phyloP scores from a whole-genome alignment of 2,797 vertebrate genomes.

The Coregonus ussuriensis region DNA sequence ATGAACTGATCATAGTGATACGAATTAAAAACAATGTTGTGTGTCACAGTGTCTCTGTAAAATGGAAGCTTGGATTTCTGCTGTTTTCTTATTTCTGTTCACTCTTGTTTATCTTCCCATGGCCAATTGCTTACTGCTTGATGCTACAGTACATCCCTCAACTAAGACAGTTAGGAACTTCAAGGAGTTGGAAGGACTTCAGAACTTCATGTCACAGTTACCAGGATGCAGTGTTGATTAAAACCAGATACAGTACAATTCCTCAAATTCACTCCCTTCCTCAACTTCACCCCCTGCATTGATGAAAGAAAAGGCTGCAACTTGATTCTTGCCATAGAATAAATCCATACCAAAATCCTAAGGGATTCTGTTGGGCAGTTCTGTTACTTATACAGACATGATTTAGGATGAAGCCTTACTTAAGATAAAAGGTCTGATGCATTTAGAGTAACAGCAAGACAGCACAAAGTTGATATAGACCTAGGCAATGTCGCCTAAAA shows the following conservation, averaged over 20 bases:
- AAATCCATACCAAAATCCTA: not conserved
- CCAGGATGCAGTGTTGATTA: not conserved
- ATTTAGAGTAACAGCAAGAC: not conserved
- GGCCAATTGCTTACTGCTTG: not conserved
- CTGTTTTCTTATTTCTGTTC: not conserved
- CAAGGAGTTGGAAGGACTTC: not conserved
- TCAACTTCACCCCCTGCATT: not conserved
- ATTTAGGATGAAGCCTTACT: not conserved
- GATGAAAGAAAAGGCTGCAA: not conserved
- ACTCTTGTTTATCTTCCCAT: slow-evolving; percentile 4
- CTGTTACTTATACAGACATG: not conserved
- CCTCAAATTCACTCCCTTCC: not conserved
- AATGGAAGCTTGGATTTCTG: not conserved
- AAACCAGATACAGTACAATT: not conserved
- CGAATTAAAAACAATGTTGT: not conserved
- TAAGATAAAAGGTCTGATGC: not conserved
- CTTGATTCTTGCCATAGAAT: not conserved
- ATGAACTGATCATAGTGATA: not conserved
- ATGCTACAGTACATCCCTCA: not conserved
- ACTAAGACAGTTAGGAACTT: not conserved
- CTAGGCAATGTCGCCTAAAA: not conserved
- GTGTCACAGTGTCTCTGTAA: not conserved
- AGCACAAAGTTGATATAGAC: not conserved
- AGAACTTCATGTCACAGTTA: not conserved
- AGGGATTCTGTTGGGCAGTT: not conserved